A percentile compares a stretch with the other conserved stretches of the same genome.
Evolutionary conservation across 2,113 vertebrate species (phyloP).

Genomic region (Corythaixoides concolor): DNA sequence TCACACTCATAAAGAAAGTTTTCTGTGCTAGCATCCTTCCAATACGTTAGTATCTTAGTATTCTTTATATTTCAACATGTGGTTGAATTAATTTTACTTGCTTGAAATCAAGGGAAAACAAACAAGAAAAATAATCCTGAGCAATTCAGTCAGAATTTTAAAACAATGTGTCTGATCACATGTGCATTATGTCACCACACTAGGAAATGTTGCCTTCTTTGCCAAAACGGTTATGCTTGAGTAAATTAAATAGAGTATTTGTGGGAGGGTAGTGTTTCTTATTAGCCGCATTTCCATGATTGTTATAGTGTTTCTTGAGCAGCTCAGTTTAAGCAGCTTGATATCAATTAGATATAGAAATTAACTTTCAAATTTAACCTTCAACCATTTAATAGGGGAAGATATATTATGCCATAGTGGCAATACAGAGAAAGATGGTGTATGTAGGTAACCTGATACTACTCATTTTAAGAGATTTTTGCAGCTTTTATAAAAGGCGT

Average conservation of each 20-base stretch:
- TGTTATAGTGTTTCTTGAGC: background rate
- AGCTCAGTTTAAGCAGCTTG: background rate
- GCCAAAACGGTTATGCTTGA: background rate
- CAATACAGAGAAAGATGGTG: background rate
- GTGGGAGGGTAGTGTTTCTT: background rate
- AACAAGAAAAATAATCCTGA: background rate
- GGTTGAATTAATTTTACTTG: background rate
- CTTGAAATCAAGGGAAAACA: background rate
- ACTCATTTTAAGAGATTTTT: background rate
- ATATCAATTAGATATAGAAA: background rate
- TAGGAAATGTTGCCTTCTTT: fast-evolving
- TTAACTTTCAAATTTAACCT: background rate
- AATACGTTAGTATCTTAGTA: background rate
- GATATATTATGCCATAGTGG: background rate
- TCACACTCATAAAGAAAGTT: background rate
- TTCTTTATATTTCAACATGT: background rate
- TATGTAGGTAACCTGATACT: background rate
- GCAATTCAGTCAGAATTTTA: background rate
- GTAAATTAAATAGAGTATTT: background rate
- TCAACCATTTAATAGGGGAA: background rate
- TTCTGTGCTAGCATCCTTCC: background rate
- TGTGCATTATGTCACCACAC: background rate
- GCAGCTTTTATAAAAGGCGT: background rate
- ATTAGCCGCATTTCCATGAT: background rate
- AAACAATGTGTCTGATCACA: fast-evolving